Base-by-base conservation (phyloP, 2,113 vertebrate species). In the Osmerus mordax region DNA sequence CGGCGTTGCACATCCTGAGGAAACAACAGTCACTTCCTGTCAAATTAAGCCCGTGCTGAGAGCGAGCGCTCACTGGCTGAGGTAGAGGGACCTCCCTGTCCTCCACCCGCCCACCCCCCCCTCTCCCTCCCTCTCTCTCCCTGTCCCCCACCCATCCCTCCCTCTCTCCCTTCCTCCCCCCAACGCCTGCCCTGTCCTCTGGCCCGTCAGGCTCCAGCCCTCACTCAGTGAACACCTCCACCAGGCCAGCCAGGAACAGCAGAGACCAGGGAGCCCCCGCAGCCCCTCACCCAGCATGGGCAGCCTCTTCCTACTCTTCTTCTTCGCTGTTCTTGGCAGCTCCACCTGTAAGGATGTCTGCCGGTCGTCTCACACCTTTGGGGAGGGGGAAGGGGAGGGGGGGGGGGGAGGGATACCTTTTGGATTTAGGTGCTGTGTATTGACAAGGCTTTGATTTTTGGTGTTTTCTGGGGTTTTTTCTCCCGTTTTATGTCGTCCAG, bases 1-100 rank as follows among this genome's bases (percentile, higher is more conserved):
- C 71, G 28, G 80, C 78, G 9, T 36, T 21, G 76, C 75, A 90
- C 90, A 90, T 94, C 92, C 92, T 91, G 83, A 93, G 91, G 91
- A 93, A 92, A 87, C 88, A 85, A 87, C 86, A 88, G 78, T 90
- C 87, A 84, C 91, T 91, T 92, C 89, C 91, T 92, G 87, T 72
- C 71, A 86, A 88, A 89, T 89, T 80, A 87, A 83, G 77, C 74
- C 74, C 73, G 80, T 78, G 70, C 77, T 6, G 28, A 72, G 56
- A 3, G 53, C 56, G 53, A 67, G 53, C 77, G 51, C 69, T 82
- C 77, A 72, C 59, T 18, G 70, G 67, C 78, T 9, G 81, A 86
- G 74, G 78, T 81, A 60, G 59, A 78, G 65, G 53, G 29, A 41
- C 63, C 63, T 65, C 63, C 63, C 63, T 60, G 21, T 60, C 69